Base-by-base conservation (phyloP, 2,797 vertebrate species). In the Tragelaphus eurycerus region DNA sequence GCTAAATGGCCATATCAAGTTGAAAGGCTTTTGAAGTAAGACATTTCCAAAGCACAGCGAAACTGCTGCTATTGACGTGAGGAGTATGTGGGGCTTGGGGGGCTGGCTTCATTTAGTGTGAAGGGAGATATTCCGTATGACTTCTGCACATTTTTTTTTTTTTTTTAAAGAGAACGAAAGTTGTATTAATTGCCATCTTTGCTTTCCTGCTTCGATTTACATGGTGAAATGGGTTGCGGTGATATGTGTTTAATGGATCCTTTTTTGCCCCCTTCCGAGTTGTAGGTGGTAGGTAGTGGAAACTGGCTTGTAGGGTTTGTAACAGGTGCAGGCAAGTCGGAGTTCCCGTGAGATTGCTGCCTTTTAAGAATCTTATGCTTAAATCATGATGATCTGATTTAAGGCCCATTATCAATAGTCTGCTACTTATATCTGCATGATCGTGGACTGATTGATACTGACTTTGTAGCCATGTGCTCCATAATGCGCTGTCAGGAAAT, bases 401-500 rank as follows among this genome's bases (percentile, higher is more conserved):
- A 98, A 98, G 98, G 97, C 97, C 98, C 98, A 98, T 99, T 99
- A 99, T 99, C 98, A 99, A 97, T 98, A 99, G 98, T 97, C 98
- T 97, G 96, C 98, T 98, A 96, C 98, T 98, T 99, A 98, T 98
- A 98, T 99, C 98, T 99, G 98, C 98, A 99, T 99, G 98, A 99
- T 98, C 96, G 17, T 96, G 95, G 97, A 84, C 98, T 99, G 99
- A 99, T 99, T 99, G 99, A 98, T 99, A 98, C 98, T 98, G 98
- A 99, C 98, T 99, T 98, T 85, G 98, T 98, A 98, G 98, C 98
- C 98, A 96, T 98, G 98, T 98, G 98, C 98, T 99, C 98, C 48
- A 95, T 99, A 99, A 99, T 99, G 97, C 0, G 71, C 98, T 99
- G 99, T 99, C 99, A 98, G 98, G 98, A 98, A 98, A 99, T 98